phyloP scores from a whole-genome alignment of 2,113 vertebrate genomes.

The Tonatia bakeri region DNA sequence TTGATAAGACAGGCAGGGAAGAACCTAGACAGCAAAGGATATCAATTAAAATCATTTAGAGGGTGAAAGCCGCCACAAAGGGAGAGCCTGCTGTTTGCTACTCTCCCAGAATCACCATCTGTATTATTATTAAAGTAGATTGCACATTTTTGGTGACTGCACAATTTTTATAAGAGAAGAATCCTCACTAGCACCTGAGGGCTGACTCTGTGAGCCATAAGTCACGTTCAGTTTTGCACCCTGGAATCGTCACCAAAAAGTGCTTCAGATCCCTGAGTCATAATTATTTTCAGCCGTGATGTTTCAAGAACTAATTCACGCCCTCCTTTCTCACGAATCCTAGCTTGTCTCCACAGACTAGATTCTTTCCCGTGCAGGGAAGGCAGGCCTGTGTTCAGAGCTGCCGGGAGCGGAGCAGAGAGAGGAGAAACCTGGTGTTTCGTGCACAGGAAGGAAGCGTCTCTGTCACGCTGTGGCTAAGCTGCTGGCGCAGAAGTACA shows the following conservation, averaged over 20 bases:
- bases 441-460: not conserved
- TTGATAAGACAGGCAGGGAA: not conserved
- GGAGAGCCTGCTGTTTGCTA: too few species aligned
- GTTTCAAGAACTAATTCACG: not conserved
- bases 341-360: not conserved
- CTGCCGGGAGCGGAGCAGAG: not conserved
- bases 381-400: fast-evolving
- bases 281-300: not conserved
- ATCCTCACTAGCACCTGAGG: not conserved
- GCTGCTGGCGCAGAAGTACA: conserved; percentile 21
- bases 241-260: not conserved
- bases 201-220: not conserved
- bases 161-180: not conserved
- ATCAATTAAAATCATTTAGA: not conserved
- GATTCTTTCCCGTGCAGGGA: not conserved
- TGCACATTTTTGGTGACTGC: not conserved
- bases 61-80: not conserved
- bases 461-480: not conserved
- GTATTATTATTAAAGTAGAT: not conserved
- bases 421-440: not conserved
- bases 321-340: not conserved
- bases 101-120: too few species aligned
- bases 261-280: not conserved
- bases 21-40: not conserved
- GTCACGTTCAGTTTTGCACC: not conserved